Evolutionary conservation across 1,140 invertebrate genomes (phyloP).

Genomic region (Heterodera schachtii): DNA sequence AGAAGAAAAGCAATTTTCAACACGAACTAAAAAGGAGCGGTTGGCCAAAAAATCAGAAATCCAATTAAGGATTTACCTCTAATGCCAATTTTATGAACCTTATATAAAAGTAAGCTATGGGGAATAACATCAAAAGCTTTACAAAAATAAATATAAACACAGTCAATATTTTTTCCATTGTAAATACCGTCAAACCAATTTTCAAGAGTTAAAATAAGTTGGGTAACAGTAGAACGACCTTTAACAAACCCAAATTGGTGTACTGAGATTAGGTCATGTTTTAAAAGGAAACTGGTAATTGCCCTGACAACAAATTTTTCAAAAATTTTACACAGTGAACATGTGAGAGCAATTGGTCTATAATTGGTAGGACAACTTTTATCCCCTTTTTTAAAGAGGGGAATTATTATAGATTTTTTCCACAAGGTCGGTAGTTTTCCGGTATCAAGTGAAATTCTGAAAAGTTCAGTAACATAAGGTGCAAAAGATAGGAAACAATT

Average conservation of each 20-base stretch:
- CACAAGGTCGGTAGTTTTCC: no score
- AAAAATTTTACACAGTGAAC: conserved; percentile 5
- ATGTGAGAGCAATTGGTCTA: conserved; percentile 13
- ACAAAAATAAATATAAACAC: conserved; percentile 11
- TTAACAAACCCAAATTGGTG: conserved; percentile 19
- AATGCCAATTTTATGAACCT: background rate
- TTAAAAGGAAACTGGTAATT: background rate
- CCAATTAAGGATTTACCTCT: conserved; percentile 11
- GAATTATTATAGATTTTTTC: background rate
- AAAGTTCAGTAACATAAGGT: no score
- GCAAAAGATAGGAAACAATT: no score
- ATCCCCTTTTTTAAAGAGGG: background rate
- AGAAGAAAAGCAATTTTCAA: background rate
- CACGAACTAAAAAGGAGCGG: background rate
- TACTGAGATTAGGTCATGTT: background rate
- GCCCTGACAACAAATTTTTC: background rate
- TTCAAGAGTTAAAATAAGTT: conserved; percentile 11
- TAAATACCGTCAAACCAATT: background rate
- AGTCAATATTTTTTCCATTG: background rate
- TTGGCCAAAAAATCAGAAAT: background rate
- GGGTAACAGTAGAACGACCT: conserved; percentile 13
- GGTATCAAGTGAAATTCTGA: no score
- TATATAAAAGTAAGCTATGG: background rate
- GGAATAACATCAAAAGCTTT: conserved; percentile 9
- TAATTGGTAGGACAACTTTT: conserved; percentile 1